Evolutionary conservation across 53 echinoderm and acorn worm genomes (phyloP).

Genomic region (Echinometra lucunter): DNA sequence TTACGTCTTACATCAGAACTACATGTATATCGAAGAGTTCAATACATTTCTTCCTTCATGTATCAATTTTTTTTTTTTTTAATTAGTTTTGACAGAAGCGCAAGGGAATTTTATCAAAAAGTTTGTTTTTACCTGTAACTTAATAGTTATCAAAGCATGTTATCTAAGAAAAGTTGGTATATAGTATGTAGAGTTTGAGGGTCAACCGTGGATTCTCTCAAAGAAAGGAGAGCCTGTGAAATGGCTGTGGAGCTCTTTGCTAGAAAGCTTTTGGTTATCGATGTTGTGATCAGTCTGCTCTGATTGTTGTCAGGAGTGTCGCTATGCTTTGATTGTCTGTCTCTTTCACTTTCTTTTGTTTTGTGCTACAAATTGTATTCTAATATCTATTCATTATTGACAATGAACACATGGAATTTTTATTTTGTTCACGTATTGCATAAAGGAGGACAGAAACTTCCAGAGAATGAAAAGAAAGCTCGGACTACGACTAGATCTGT

Average conservation of each 20-base stretch:
- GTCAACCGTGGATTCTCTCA: too few relatives aligned
- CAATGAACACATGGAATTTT: neutral
- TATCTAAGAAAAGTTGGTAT: neutral
- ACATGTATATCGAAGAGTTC: too few relatives aligned
- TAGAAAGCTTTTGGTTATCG: too few relatives aligned
- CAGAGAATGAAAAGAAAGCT: neutral
- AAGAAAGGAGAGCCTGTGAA: too few relatives aligned
- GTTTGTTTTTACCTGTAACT: neutral
- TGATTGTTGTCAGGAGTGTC: neutral
- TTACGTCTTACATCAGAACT: too few relatives aligned
- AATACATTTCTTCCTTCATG: too few relatives aligned
- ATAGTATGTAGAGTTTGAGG: too few relatives aligned
- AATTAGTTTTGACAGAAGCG: neutral
- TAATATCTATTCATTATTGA: neutral
- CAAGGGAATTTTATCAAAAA: too few relatives aligned
- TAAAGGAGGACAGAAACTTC: neutral
- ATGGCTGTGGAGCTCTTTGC: too few relatives aligned
- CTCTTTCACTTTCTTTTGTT: neutral
- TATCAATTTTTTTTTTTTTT: neutral
- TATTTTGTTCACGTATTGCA: too few relatives aligned
- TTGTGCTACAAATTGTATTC: neutral
- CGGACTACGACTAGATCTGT: slow-evolving; percentile 9
- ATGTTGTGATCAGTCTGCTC: too few relatives aligned
- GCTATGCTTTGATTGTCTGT: neutral
- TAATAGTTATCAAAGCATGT: neutral